A percentile compares a stretch with the other conserved stretches of the same genome.
Evolutionary conservation across 2,888 invertebrate genomes (phyloP).

Genomic region (Conistra vaccinii): DNA sequence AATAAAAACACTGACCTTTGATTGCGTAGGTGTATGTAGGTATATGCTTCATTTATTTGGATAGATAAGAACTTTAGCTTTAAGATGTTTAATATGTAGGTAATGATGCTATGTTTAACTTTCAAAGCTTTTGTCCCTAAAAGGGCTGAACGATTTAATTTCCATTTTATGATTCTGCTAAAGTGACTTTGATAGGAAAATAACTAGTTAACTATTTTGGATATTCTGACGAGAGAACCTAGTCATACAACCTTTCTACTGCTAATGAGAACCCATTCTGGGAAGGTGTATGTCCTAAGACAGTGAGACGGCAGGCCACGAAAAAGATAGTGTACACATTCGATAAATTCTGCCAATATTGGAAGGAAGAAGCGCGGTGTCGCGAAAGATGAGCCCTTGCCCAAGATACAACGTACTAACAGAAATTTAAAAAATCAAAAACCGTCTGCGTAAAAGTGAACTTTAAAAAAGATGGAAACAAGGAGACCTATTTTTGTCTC

Average conservation of each 20-base stretch:
- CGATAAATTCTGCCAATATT: background rate
- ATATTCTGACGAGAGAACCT: background rate
- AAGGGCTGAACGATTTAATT: background rate
- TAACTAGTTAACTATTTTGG: background rate
- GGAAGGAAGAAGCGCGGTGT: background rate
- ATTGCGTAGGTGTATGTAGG: background rate
- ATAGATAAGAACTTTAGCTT: conserved; percentile 11
- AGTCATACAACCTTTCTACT: background rate
- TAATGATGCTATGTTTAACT: background rate
- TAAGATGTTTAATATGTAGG: background rate
- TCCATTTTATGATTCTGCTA: background rate
- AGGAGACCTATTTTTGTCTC: no score
- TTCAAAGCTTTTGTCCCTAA: background rate
- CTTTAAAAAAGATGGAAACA: no score
- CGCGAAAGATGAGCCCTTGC: background rate
- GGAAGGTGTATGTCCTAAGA: background rate
- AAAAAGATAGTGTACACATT: background rate
- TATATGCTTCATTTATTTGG: conserved; percentile 10
- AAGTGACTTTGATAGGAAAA: background rate
- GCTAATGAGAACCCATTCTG: background rate
- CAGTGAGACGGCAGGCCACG: background rate
- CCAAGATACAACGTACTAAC: background rate
- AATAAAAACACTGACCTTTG: conserved; percentile 22
- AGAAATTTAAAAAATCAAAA: background rate
- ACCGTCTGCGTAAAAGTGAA: no score